phyloP scores from a whole-genome alignment of 2,888 invertebrate species.

The Papilio gigon region DNA sequence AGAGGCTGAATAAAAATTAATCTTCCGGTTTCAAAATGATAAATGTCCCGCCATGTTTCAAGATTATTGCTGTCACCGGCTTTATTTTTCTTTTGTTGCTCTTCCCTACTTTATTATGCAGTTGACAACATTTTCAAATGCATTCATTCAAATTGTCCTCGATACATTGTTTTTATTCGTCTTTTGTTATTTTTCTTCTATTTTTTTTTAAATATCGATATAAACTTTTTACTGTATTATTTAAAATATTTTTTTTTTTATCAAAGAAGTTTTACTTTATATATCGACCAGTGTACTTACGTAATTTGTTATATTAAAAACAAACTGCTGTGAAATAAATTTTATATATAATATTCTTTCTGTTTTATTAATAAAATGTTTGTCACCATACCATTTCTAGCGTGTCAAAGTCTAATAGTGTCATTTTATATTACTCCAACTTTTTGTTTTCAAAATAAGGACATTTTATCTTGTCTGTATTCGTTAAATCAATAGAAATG shows the following conservation, averaged over 20 bases:
- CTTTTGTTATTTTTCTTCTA: not conserved
- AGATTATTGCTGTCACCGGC: slow-evolving; percentile 16
- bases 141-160: not conserved
- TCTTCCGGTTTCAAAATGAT: slow-evolving; percentile 24
- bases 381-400: not conserved
- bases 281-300: no score
- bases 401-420: no score
- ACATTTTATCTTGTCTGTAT: not conserved
- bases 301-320: no score
- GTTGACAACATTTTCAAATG: slow-evolving; percentile 2
- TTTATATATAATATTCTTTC: no score
- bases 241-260: no score
- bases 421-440: not conserved
- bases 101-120: slow-evolving; percentile 20
- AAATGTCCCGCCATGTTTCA: slow-evolving; percentile 12
- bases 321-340: no score
- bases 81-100: slow-evolving; percentile 16
- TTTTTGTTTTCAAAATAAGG: not conserved
- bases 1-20: slow-evolving; percentile 14
- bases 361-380: not conserved
- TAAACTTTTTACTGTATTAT: not conserved
- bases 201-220: not conserved
- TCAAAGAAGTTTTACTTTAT: no score
- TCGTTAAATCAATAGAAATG: not conserved
- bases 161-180: not conserved